phyloP scores from a whole-genome alignment of 2,888 invertebrate genomes.

The Parnassius glacialis region DNA sequence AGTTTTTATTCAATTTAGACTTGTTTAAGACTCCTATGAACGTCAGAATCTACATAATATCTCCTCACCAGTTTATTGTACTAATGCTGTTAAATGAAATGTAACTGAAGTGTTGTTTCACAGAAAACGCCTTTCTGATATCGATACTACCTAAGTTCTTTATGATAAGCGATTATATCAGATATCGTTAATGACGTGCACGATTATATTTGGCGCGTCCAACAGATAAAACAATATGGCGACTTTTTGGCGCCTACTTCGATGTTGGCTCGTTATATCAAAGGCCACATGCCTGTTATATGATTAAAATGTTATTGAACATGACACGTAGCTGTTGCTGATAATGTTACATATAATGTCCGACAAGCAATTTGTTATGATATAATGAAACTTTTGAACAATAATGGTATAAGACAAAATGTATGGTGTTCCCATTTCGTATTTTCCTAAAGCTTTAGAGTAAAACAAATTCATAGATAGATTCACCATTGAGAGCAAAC shows the following conservation, averaged over 20 bases:
- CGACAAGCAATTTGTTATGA: conserved; percentile 1
- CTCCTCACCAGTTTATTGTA: neutral
- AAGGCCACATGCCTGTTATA: conserved; percentile 11
- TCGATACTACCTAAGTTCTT: neutral
- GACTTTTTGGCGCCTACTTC: conserved; percentile 20
- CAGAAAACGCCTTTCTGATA: conserved; percentile 2
- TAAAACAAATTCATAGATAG: too few relatives aligned
- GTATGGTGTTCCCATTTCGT: too few relatives aligned
- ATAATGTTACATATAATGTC: neutral
- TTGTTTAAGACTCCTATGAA: neutral
- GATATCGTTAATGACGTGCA: conserved; percentile 21
- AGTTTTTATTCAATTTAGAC: too few relatives aligned
- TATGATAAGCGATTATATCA: conserved; percentile 11
- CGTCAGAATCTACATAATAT: neutral
- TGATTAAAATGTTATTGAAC: conserved; percentile 20
- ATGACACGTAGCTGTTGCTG: conserved; percentile 2
- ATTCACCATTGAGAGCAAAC: too few relatives aligned
- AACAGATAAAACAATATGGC: conserved; percentile 14
- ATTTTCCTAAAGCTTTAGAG: too few relatives aligned
- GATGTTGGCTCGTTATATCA: conserved; percentile 15
- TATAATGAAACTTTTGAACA: neutral
- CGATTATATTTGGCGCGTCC: conserved; percentile 4
- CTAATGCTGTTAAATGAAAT: neutral
- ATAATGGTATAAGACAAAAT: too few relatives aligned
- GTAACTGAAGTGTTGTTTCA: conserved; percentile 11